Conservation (phyloP, 2,797 vertebrate genomes). For the Hypotaenidia philippensis region DNA sequence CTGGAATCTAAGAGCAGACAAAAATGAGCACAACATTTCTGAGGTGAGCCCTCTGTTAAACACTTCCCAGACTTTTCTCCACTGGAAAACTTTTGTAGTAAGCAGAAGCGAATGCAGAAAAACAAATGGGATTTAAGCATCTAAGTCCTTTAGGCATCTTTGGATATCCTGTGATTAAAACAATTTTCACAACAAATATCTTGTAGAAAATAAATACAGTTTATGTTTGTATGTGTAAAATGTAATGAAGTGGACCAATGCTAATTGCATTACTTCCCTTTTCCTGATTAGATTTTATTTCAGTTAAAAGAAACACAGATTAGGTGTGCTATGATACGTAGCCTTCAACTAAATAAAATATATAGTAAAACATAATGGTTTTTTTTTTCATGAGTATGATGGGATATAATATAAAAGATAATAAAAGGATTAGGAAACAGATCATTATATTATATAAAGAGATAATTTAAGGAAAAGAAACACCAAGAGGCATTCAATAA, state of each 20-base stretch:
- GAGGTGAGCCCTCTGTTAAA: slow-evolving; percentile 33
- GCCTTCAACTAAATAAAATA: slow-evolving; percentile 1
- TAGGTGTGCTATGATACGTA: background rate
- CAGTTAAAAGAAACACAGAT: slow-evolving; percentile 1
- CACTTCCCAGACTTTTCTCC: slow-evolving; percentile 21
- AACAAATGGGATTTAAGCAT: background rate
- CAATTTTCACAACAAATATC: background rate
- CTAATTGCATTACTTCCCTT: background rate
- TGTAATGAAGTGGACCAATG: background rate
- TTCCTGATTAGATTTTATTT: background rate
- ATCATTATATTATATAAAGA: background rate
- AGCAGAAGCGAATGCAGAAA: slow-evolving; percentile 41
- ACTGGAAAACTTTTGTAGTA: slow-evolving; percentile 9
- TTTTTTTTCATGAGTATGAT: background rate
- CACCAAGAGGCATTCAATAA: background rate
- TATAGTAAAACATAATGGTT: background rate
- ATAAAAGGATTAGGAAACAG: background rate
- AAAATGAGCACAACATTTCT: slow-evolving; percentile 25
- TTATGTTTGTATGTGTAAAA: background rate
- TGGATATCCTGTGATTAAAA: background rate
- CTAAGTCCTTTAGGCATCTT: background rate
- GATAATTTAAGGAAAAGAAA: background rate
- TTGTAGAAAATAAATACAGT: background rate
- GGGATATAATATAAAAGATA: background rate
- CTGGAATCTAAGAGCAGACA: background rate